phyloP scores from a whole-genome alignment of 2,113 vertebrate species.

The Gallinago undulata region DNA sequence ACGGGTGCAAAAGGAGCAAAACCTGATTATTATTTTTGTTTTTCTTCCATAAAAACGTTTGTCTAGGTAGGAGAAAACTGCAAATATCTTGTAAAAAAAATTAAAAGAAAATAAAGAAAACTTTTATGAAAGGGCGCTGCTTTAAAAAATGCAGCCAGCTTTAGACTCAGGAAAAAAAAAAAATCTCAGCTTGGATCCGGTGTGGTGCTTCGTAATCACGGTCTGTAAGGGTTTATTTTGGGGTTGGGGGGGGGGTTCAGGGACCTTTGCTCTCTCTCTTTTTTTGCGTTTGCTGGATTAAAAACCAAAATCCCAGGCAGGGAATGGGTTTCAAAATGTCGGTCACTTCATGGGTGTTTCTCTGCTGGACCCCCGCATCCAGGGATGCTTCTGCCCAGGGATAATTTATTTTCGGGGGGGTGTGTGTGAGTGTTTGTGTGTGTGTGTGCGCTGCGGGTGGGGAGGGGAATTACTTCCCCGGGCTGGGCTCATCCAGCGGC shows the following conservation, averaged over 20 bases:
- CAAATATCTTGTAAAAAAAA: neutral
- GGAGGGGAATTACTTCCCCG: neutral
- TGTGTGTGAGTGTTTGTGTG: neutral
- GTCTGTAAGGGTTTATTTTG: neutral
- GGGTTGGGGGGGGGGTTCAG: neutral
- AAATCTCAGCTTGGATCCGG: neutral
- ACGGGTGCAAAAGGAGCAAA: neutral
- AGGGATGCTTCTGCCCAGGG: neutral
- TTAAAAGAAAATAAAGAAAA: neutral
- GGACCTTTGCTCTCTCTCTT: neutral
- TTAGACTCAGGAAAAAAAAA: constrained; percentile 31
- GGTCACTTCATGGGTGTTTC: neutral
- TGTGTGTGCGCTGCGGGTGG: neutral
- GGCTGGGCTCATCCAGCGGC: neutral
- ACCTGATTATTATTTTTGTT: neutral
- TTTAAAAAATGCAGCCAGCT: neutral
- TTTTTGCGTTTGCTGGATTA: neutral
- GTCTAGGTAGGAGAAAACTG: neutral
- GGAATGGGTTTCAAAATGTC: neutral
- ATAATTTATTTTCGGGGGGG: neutral
- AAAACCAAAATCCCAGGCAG: neutral
- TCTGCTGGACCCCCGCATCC: neutral
- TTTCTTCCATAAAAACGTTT: neutral
- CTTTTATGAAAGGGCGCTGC: neutral
- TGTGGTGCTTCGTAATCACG: neutral